phyloP scores from a whole-genome alignment of 1,140 invertebrate species.

The Brachionus asplanchnoidis region DNA sequence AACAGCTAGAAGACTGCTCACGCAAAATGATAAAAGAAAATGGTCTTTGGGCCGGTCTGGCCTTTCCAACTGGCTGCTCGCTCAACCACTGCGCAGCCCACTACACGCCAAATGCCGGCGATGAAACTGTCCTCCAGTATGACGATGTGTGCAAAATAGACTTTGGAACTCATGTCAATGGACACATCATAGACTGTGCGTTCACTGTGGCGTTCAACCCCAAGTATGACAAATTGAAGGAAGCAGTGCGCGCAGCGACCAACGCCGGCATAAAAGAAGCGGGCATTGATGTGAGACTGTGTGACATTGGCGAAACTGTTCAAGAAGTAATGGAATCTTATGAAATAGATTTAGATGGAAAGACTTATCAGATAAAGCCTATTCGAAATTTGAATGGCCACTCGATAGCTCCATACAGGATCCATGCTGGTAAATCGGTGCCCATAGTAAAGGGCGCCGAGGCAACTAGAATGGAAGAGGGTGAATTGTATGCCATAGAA shows the following conservation, averaged over 20 bases:
- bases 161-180: constrained; percentile 98
- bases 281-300: constrained; percentile 92
- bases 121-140: constrained; percentile 83
- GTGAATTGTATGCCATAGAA: constrained; percentile 98
- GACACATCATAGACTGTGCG: constrained; percentile 95
- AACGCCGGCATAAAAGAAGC: constrained; percentile 90
- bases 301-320: constrained; percentile 93
- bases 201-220: constrained; percentile 94
- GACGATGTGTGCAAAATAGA: constrained; percentile 99
- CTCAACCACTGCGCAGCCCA: constrained; percentile 98
- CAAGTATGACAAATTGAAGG: constrained; percentile 88
- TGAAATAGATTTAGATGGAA: constrained; percentile 94
- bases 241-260: constrained; percentile 93
- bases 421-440: constrained; percentile 98
- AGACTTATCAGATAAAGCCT: constrained; percentile 88
- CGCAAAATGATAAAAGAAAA: constrained; percentile 88
- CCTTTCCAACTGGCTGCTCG: constrained; percentile 97
- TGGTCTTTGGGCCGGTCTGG: constrained; percentile 88
- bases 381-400: constrained; percentile 98
- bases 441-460: constrained; percentile 99
- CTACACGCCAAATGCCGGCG: constrained; percentile 97
- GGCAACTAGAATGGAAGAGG: constrained; percentile 93
- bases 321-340: constrained; percentile 99
- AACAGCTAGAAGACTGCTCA: constrained; percentile 85
- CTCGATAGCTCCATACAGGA: constrained; percentile 91